phyloP scores from a whole-genome alignment of 2,797 vertebrate genomes.

The Pelochelys cantorii region DNA sequence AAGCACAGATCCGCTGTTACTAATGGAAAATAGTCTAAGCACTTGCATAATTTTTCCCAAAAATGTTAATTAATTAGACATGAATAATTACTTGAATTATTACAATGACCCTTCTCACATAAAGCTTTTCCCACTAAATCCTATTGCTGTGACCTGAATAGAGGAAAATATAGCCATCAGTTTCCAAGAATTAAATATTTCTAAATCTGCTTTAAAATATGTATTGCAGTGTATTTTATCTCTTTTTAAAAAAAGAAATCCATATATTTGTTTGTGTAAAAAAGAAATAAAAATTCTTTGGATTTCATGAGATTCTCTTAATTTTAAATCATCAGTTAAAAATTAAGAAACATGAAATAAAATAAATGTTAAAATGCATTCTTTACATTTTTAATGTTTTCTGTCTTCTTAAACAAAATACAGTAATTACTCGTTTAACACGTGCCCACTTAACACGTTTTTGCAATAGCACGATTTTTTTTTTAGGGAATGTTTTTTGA shows the following conservation, averaged over 20 bases:
- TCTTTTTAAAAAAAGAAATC: conserved; percentile 14
- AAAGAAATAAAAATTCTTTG: conserved; percentile 33
- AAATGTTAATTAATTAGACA: conserved; percentile 70
- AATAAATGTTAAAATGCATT: conserved; percentile 20
- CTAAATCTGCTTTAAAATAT: conserved; percentile 5
- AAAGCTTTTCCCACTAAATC: conserved; percentile 58
- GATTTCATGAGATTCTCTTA: conserved; percentile 18
- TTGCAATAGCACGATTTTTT: too few relatives aligned
- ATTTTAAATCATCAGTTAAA: conserved; percentile 44
- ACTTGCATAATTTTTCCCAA: conserved; percentile 10
- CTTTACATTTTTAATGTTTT: conserved; percentile 42
- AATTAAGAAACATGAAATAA: conserved; percentile 18
- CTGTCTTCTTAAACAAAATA: conserved; percentile 48
- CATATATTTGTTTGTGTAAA: conserved; percentile 44
- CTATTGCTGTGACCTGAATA: conserved; percentile 37
- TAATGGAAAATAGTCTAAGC: conserved; percentile 54
- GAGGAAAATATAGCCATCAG: conserved; percentile 42
- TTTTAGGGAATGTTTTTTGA: too few relatives aligned
- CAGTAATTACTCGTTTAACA: too few relatives aligned
- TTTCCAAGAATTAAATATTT: conserved; percentile 31
- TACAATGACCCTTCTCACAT: conserved; percentile 51
- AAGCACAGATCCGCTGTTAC: conserved; percentile 61
- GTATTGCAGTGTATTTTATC: background rate
- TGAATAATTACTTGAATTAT: conserved; percentile 65
- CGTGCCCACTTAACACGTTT: too few relatives aligned